A percentile compares a stretch with the other conserved stretches of the same genome.
These are phyloP conservation scores for Seriola aureovittata DNA, from an alignment of 2,113 vertebrate genomes.

Conservation along the genomic window DNA sequence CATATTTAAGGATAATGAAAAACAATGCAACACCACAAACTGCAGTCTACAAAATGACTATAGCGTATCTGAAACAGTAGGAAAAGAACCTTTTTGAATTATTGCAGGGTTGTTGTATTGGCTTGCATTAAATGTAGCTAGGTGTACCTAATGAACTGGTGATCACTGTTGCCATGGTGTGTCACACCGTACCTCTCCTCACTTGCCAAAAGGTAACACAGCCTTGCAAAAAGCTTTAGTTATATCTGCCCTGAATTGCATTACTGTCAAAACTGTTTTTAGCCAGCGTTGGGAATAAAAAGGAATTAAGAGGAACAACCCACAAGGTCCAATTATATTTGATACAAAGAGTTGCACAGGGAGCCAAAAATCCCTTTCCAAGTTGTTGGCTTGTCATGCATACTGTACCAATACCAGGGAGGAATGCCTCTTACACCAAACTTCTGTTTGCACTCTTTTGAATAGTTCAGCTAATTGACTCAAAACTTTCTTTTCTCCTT, in stretches of 20 bases:
- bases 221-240: conserved; percentile 14
- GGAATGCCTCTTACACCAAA: conserved; percentile 24
- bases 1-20: background rate
- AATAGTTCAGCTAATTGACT: conserved; percentile 43
- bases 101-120: conserved; percentile 13
- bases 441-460: conserved; percentile 35
- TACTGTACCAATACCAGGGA: conserved; percentile 12
- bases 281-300: conserved; percentile 27
- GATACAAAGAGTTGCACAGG: conserved; percentile 43
- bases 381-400: conserved; percentile 47
- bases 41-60: background rate
- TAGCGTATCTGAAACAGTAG: background rate
- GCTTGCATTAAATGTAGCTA: conserved; percentile 4
- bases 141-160: conserved; percentile 4
- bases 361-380: conserved; percentile 44
- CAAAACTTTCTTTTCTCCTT: conserved; percentile 22
- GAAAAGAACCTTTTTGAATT: background rate
- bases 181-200: background rate
- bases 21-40: background rate
- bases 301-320: conserved; percentile 43
- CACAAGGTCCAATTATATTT: conserved; percentile 67
- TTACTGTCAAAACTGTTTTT: conserved; percentile 38
- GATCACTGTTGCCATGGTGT: background rate
- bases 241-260: conserved; percentile 38
- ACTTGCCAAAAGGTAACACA: conserved; percentile 11